Base-by-base conservation (phyloP, 1,140 invertebrate genomes). In the Latrodectus geometricus region DNA sequence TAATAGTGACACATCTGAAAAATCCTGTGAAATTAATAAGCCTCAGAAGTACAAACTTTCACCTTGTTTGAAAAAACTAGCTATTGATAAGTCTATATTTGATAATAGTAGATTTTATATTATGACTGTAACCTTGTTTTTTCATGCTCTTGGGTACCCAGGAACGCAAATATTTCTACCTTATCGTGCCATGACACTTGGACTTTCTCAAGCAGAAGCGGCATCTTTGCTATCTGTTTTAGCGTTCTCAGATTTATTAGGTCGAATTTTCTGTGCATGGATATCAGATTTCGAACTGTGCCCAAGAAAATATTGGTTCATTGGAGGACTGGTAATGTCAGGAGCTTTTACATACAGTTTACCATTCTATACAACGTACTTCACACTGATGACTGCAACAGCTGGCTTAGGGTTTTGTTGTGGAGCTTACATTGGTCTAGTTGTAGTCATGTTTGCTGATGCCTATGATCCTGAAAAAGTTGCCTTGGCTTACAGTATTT, bases 401-500 rank as follows among this genome's bases (percentile, higher is more conserved):
- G 78, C 87, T 21, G 77, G 68, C 35, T 88, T 88, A 48, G 88
- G 88, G 52, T 82, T 88, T 49, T 88, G 86, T 48, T 88, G 88
- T 68, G 88, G 88, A 21, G 83, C 88, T 9, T 88, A 88, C 23
- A 88, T 88, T 81, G 88, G 88, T 23, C 87, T 88, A 12, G 77
- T 88, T 66, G 88, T 88, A 14, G 88, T 84, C 49, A 48, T 88
- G 56, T 88, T 88, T 78, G 88, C 88, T 20, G 88, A 88, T 84
- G 86, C 79, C 23, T 88, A 86, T 61, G 72, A 78, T 50, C 54
- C 79, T 49, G 81, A 88, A 72, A 82, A 78, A 69, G 88, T 85
- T 56, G 87, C 87, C 15, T 35, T 85, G 66, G 81, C 87, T n/a
- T 85, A 88, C 20, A 88, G 87, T 20, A 69, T 88, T 8, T 81